A percentile compares a stretch with the other conserved stretches of the same genome.
Conservation (phyloP, 2,113 vertebrate species). For the Alethe diademata region DNA sequence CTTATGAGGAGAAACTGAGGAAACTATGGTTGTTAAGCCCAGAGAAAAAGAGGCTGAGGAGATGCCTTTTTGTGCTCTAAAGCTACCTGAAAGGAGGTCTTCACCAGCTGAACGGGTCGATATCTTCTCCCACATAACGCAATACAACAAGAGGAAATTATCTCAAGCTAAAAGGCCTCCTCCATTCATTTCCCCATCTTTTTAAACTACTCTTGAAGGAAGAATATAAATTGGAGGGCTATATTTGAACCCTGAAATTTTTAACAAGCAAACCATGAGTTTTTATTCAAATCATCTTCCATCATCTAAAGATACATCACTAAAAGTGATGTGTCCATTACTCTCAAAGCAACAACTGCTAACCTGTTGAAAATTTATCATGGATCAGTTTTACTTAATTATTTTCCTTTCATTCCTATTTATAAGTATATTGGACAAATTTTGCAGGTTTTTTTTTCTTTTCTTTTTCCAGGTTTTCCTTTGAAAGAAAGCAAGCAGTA, state of each 20-base stretch:
- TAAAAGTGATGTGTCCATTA: not conserved
- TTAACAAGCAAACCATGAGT: not conserved
- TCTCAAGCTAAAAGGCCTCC: not conserved
- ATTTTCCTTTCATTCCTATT: not conserved
- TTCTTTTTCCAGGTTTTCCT: not conserved
- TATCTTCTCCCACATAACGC: not conserved
- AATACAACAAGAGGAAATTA: not conserved
- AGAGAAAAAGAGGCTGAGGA: not conserved
- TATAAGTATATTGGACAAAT: not conserved
- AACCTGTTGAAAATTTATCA: not conserved
- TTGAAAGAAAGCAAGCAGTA: not conserved
- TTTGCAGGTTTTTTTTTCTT: too few relatives aligned
- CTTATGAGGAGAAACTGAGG: not conserved
- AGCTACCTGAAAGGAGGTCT: not conserved
- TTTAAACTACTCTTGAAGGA: not conserved
- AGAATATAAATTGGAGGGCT: not conserved
- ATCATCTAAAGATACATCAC: not conserved
- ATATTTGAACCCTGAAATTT: not conserved
- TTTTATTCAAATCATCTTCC: not conserved
- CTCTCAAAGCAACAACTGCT: not conserved
- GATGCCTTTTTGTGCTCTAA: not conserved
- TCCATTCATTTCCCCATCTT: accelerated
- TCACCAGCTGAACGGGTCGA: accelerated
- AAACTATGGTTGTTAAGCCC: not conserved
- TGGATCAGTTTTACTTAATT: not conserved